These are phyloP conservation scores for Pangasianodon hypophthalmus DNA, from an alignment of 2,113 vertebrate genomes.

Conservation along the genomic window DNA sequence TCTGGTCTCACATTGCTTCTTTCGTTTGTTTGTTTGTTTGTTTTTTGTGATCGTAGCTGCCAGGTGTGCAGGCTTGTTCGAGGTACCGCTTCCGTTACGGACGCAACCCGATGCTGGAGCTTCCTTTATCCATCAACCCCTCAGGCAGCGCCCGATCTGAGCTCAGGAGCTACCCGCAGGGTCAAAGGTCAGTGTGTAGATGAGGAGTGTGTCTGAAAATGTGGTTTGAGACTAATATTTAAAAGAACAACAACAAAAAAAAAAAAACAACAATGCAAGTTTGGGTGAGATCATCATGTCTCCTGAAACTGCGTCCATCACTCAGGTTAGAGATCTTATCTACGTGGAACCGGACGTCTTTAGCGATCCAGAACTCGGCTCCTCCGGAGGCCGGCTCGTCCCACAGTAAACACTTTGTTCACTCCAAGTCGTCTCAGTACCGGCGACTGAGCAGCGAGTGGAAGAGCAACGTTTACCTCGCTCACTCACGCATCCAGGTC, in stretches of 20 bases:
- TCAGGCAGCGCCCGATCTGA: conserved; percentile 90
- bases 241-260: too few relatives aligned
- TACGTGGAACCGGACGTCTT: conserved; percentile 86
- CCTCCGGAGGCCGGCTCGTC: conserved; percentile 86
- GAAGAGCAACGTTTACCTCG: conserved; percentile 94
- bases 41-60: conserved; percentile 76
- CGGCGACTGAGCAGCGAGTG: conserved; percentile 97
- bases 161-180: conserved; percentile 84
- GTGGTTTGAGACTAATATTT: neutral
- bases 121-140: conserved; percentile 92
- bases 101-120: conserved; percentile 89
- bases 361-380: conserved; percentile 93
- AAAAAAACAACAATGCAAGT: too few relatives aligned
- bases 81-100: conserved; percentile 94
- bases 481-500: conserved; percentile 92
- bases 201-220: neutral
- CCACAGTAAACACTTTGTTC: conserved; percentile 93
- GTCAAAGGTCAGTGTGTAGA: conserved; percentile 85
- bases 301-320: neutral
- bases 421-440: conserved; percentile 97
- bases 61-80: conserved; percentile 91
- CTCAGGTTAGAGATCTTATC: conserved; percentile 83
- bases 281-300: neutral
- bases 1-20: neutral
- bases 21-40: neutral